Evolutionary conservation across 2,113 vertebrate genomes (phyloP), one percentile per base, ranked within the genome.

Genomic region (Melanostigma gelatinosum): DNA sequence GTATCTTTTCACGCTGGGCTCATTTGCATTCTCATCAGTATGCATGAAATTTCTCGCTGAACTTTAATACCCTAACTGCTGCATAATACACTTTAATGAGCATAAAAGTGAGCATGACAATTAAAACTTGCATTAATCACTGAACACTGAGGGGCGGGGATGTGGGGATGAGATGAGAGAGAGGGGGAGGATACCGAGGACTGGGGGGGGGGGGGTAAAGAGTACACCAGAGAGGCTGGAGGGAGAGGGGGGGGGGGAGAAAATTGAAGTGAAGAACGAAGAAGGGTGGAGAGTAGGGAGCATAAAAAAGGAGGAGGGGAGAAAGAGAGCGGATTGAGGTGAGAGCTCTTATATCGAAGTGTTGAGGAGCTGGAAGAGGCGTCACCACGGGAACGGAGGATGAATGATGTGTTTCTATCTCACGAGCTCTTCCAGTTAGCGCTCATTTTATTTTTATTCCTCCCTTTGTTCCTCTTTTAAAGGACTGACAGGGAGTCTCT

Each of bases 21-120:
- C 90, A 96, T 97, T 94, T 96, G 91, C 95, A 96, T 96, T 92
- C 94, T 95, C 90, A 97, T 96, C 94, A 96, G 95, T 94, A 96
- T 96, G 95, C 94, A 97, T 95, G 94, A 96, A 95, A 95, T 96
- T 96, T 96, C 90, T 93, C 85, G 91, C 65, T 96, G 95, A 97
- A 97, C 95, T 96, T 96, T 95, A 96, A 95, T 96, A 95, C 88
- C 95, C 93, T 94, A 96, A 95, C 92, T 96, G 93, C 95, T 94
- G 95, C 91, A 95, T 94, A 96, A 95, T 90, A 91, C 92, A 95
- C 84, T 92, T 93, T 96, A 96, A 96, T 95, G 92, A 96, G 90
- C 48, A 44, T 94, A 96, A 96, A 96, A 96, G 93, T 95, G 91
- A 96, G 92, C 85, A 93, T 94, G 92, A 94, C 96, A 97, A 96